These are phyloP conservation scores for Syngnathus rostellatus DNA, from an alignment of 2,797 vertebrate genomes.

Conservation along the genomic window DNA sequence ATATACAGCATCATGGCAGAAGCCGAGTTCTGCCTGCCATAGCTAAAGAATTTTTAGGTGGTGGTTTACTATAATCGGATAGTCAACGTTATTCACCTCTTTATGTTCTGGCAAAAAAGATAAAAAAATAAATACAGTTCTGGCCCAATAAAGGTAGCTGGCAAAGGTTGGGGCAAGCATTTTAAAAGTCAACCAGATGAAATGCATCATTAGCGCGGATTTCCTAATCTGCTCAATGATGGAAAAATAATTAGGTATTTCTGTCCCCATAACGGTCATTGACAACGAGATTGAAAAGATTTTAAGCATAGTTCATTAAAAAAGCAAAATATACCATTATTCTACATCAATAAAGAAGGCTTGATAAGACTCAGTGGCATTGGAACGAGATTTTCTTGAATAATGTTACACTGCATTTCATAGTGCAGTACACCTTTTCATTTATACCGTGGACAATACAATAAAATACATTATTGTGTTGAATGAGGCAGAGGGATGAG, in stretches of 20 bases:
- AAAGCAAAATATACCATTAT: slow-evolving; percentile 48
- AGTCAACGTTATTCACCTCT: neutral
- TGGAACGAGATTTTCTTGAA: neutral
- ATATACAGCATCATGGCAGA: neutral
- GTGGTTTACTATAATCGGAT: neutral
- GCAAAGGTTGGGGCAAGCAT: slow-evolving; percentile 30
- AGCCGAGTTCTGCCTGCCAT: neutral
- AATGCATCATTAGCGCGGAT: slow-evolving; percentile 53
- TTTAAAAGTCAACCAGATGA: slow-evolving; percentile 40
- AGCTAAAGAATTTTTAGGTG: neutral
- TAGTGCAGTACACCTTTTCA: neutral
- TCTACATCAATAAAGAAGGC: slow-evolving; percentile 33
- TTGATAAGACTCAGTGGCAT: slow-evolving; percentile 10
- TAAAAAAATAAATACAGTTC: slow-evolving; percentile 13
- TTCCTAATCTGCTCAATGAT: slow-evolving; percentile 57
- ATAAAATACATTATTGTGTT: neutral
- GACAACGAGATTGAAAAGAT: slow-evolving; percentile 68
- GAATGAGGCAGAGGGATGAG: neutral
- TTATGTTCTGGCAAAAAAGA: neutral
- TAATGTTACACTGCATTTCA: neutral
- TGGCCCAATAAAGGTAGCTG: slow-evolving; percentile 18
- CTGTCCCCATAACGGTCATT: slow-evolving; percentile 51
- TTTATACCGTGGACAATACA: neutral
- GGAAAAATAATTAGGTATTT: slow-evolving; percentile 60
- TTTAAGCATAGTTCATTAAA: slow-evolving; percentile 52